These are phyloP conservation scores for Pteria penguin DNA, from an alignment of 2,888 invertebrate genomes.

Conservation along the genomic window DNA sequence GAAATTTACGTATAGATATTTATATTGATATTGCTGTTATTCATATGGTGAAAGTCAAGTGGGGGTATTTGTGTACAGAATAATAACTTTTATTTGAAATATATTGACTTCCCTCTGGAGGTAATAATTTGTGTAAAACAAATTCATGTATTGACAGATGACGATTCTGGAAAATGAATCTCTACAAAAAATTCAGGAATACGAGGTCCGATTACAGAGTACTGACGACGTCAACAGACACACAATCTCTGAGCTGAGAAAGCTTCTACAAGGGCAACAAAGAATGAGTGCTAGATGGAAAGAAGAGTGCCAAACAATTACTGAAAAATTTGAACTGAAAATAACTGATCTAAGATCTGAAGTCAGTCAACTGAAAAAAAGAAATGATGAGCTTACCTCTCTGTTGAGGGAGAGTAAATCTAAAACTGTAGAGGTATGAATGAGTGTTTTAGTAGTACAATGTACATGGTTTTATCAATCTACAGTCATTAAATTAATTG, in stretches of 20 bases:
- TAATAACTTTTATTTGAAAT: no score
- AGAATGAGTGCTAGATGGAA: conserved; percentile 79
- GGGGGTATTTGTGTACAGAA: no score
- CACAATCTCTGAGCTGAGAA: conserved; percentile 69
- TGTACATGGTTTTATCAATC: no score
- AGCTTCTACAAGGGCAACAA: conserved; percentile 76
- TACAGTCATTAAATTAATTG: no score
- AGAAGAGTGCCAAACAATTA: conserved; percentile 76
- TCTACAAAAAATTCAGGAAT: conserved; percentile 69
- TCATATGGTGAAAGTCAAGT: no score
- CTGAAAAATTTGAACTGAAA: conserved; percentile 75
- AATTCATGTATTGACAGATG: conserved; percentile 53
- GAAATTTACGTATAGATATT: no score
- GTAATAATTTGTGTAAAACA: no score
- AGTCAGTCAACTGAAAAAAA: conserved; percentile 66
- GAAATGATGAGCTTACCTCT: conserved; percentile 73
- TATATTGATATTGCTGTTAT: no score
- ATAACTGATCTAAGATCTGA: conserved; percentile 73
- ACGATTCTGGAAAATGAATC: conserved; percentile 72
- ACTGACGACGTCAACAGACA: conserved; percentile 75
- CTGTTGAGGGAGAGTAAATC: conserved; percentile 74
- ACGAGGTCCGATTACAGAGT: conserved; percentile 74
- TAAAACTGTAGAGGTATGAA: conserved; percentile 77
- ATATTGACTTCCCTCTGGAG: no score
- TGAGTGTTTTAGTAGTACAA: no score